These are phyloP conservation scores for Eubasilissa regina DNA, from an alignment of 1,140 invertebrate species.

Conservation along the genomic window DNA sequence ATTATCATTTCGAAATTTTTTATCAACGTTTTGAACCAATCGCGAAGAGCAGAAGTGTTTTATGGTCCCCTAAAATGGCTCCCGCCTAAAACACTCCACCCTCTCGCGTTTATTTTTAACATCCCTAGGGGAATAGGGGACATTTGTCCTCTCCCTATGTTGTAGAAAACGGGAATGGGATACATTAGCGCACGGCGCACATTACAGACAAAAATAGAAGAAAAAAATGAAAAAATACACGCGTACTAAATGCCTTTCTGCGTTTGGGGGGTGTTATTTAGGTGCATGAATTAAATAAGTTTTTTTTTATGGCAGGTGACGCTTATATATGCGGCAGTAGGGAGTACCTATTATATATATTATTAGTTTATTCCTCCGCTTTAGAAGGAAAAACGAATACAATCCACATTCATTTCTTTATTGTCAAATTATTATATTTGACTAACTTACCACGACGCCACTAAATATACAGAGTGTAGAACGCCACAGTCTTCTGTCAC, in stretches of 20 bases:
- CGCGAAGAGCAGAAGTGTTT: not conserved
- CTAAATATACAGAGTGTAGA: too few species aligned
- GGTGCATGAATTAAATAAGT: constrained; percentile 8
- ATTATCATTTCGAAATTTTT: not conserved
- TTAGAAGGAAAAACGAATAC: too few species aligned
- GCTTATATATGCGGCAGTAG: not conserved
- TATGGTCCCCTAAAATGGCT: constrained; percentile 19
- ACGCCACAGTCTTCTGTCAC: too few species aligned
- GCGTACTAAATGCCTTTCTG: not conserved
- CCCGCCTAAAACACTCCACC: constrained; percentile 17
- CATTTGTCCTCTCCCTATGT: constrained; percentile 29
- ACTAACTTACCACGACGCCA: too few species aligned
- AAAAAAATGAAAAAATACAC: constrained; percentile 20
- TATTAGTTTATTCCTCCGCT: too few species aligned
- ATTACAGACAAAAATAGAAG: constrained; percentile 36
- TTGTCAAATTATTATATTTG: too few species aligned
- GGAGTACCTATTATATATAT: too few species aligned
- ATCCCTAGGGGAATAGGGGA: constrained; percentile 20
- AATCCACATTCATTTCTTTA: too few species aligned
- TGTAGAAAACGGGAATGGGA: constrained; percentile 14
- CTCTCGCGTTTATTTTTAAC: constrained; percentile 15
- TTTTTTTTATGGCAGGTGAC: constrained; percentile 24
- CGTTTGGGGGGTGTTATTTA: not conserved
- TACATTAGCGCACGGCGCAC: constrained; percentile 28
- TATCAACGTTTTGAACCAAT: constrained; percentile 25